Percentiles rank a stretch among this genome's conserved stretches.
Conservation (phyloP, 2,888 invertebrate genomes). For the Drosophila diplacantha region DNA sequence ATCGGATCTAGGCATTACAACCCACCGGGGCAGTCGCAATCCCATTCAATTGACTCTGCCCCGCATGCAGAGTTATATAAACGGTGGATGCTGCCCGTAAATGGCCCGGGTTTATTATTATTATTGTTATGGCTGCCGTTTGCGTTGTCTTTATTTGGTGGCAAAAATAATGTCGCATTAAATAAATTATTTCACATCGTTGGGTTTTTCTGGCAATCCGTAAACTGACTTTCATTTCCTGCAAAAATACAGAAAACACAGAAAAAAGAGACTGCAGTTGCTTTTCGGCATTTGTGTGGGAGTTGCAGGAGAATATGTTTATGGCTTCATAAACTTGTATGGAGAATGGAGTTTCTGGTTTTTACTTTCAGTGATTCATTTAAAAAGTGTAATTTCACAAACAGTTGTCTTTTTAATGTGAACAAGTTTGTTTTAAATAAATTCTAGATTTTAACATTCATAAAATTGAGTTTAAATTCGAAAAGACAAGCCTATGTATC, state of each 20-base stretch:
- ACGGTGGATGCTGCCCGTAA: constrained; percentile 50
- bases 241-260: constrained; percentile 31
- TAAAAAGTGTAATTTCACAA: constrained; percentile 8
- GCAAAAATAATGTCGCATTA: constrained; percentile 57
- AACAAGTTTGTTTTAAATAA: constrained; percentile 6
- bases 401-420: background rate
- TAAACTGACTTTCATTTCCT: constrained; percentile 65
- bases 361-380: constrained; percentile 30
- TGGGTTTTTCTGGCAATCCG: constrained; percentile 11
- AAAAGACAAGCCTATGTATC: background rate
- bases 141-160: constrained; percentile 64
- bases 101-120: constrained; percentile 53
- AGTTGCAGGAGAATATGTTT: constrained; percentile 45
- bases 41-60: constrained; percentile 23
- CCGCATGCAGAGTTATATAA: constrained; percentile 37
- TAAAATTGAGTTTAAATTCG: background rate
- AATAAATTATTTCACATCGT: constrained; percentile 62
- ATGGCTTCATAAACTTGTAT: constrained; percentile 33
- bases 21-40: constrained; percentile 14
- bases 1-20: constrained; percentile 34
- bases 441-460: background rate
- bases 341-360: constrained; percentile 26
- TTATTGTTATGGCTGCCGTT: constrained; percentile 45
- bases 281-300: constrained; percentile 45
- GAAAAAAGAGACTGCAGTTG: constrained; percentile 22